A percentile compares a stretch with the other conserved stretches of the same genome.
phyloP scores from a whole-genome alignment of 2,888 invertebrate genomes.

The Teinopalpus imperialis region DNA sequence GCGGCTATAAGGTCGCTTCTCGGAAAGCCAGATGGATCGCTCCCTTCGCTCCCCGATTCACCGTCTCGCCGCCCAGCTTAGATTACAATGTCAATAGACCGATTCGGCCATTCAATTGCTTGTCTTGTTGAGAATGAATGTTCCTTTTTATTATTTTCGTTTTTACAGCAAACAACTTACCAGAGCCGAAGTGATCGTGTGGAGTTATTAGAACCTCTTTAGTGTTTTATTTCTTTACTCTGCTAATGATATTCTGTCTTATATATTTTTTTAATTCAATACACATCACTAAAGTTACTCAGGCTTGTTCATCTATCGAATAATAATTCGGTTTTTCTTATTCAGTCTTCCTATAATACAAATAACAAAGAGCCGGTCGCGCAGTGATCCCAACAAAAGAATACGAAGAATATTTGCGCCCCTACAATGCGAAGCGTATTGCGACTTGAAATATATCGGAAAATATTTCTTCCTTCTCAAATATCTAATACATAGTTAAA shows the following conservation, averaged over 20 bases:
- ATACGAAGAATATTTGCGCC: slow-evolving; percentile 73
- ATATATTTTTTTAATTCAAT: too few relatives aligned
- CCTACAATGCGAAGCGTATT: slow-evolving; percentile 66
- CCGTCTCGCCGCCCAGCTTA: slow-evolving; percentile 48
- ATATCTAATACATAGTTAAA: slow-evolving; percentile 47
- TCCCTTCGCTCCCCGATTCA: slow-evolving; percentile 34
- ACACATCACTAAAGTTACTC: too few relatives aligned
- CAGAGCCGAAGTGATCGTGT: not conserved
- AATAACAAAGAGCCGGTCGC: slow-evolving; percentile 70
- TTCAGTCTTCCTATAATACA: slow-evolving; percentile 64
- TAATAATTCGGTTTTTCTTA: slow-evolving; percentile 66
- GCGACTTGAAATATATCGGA: slow-evolving; percentile 66
- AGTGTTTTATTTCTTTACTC: slow-evolving; percentile 3
- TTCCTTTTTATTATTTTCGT: slow-evolving; percentile 33
- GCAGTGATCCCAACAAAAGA: slow-evolving; percentile 70
- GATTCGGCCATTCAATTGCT: slow-evolving; percentile 50
- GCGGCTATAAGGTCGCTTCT: slow-evolving; percentile 54
- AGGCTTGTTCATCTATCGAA: slow-evolving; percentile 52
- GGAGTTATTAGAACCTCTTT: slow-evolving; percentile 12
- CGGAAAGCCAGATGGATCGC: slow-evolving; percentile 54
- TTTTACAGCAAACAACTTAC: slow-evolving; percentile 11
- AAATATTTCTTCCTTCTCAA: slow-evolving; percentile 62
- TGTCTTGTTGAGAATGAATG: slow-evolving; percentile 41
- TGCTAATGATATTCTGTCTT: too few relatives aligned
- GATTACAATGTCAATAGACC: slow-evolving; percentile 68